Evolutionary conservation across 2,888 invertebrate genomes (phyloP).

Genomic region (Orchesellides sinensis): DNA sequence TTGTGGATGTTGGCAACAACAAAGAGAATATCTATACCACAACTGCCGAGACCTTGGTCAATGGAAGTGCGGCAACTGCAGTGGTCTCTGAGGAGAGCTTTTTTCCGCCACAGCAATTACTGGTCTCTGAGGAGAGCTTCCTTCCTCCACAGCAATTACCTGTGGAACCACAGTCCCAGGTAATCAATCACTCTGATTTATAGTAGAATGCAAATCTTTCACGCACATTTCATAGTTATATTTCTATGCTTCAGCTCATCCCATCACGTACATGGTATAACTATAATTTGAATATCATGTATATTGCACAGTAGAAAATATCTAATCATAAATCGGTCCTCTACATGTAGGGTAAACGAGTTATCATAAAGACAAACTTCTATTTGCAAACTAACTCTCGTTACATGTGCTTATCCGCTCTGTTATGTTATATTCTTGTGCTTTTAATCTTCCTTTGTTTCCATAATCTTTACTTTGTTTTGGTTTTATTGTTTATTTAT

Average conservation of each 20-base stretch:
- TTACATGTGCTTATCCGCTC: too few species aligned
- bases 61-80: too few species aligned
- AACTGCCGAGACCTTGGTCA: conserved; percentile 4
- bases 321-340: too few species aligned
- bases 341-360: too few species aligned
- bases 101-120: conserved; percentile 7
- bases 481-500: neutral
- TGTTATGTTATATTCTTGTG: conserved; percentile 1
- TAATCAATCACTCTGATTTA: too few species aligned
- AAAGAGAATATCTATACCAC: conserved; percentile 40
- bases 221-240: too few species aligned
- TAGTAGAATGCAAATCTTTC: too few species aligned
- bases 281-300: neutral
- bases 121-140: neutral
- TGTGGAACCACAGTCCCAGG: conserved; percentile 16
- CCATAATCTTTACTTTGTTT: neutral
- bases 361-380: too few species aligned
- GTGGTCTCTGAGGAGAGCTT: neutral
- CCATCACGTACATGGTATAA: neutral
- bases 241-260: too few species aligned
- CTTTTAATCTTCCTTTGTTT: conserved; percentile 12
- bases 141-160: conserved; percentile 9
- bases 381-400: too few species aligned
- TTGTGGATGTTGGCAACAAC: conserved; percentile 44
- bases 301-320: too few species aligned